Conservation (phyloP, 2,797 vertebrate species). For the Eleutherodactylus coqui region DNA sequence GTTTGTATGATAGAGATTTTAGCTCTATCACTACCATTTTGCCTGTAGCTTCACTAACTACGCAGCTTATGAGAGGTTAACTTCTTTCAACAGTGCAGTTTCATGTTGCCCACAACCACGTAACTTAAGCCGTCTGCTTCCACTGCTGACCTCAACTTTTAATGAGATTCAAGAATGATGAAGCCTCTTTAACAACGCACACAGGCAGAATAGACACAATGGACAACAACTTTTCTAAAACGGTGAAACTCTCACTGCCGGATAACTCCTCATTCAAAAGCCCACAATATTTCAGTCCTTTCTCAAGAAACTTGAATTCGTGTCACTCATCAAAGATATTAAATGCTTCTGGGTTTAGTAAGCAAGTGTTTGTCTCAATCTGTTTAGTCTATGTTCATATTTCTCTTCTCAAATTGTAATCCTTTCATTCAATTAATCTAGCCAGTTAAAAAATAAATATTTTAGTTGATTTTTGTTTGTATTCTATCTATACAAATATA, state of each 20-base stretch:
- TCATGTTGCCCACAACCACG: constrained; percentile 31
- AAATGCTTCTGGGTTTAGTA: constrained; percentile 6
- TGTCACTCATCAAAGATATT: constrained; percentile 48
- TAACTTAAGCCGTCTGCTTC: constrained; percentile 51
- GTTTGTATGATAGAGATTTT: no score
- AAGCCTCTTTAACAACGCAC: constrained; percentile 46
- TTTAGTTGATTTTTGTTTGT: background rate
- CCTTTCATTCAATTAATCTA: background rate
- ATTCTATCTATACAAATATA: background rate
- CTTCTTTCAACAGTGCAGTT: constrained; percentile 27
- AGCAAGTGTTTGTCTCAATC: background rate
- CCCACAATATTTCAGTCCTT: constrained; percentile 39
- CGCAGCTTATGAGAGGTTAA: constrained; percentile 66
- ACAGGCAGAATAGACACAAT: constrained; percentile 42
- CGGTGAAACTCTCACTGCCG: constrained; percentile 32
- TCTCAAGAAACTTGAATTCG: constrained; percentile 47
- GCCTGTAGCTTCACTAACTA: background rate
- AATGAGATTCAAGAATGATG: constrained; percentile 54
- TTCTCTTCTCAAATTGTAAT: background rate
- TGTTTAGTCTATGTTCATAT: constrained; percentile 13
- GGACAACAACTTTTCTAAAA: constrained; percentile 46
- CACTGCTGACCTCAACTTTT: constrained; percentile 50
- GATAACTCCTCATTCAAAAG: constrained; percentile 30
- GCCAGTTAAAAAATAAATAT: background rate
- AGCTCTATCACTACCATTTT: constrained; percentile 6